phyloP scores from a whole-genome alignment of 2,888 invertebrate genomes.

The Lycocerus yunnanus region DNA sequence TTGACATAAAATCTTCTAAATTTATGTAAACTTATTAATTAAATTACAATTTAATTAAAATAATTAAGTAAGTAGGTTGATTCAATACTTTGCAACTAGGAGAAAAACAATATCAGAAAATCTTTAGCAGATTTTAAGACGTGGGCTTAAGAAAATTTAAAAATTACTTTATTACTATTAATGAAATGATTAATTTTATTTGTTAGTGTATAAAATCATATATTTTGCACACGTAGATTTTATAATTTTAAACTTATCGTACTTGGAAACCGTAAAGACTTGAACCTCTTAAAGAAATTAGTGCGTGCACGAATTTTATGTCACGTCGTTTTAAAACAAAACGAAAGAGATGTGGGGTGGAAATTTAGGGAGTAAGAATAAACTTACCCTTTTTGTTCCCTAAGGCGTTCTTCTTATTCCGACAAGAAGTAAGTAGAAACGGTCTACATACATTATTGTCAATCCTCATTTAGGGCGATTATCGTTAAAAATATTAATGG shows the following conservation, averaged over 20 bases:
- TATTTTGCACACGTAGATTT: not conserved
- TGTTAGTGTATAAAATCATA: not conserved
- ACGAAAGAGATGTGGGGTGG: conserved; percentile 51
- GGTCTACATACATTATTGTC: conserved; percentile 56
- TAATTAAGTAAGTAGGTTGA: not conserved
- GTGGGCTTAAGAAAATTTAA: not conserved
- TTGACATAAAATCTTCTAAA: not conserved
- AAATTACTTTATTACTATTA: not conserved
- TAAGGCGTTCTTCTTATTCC: conserved; percentile 33
- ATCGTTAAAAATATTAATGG: conserved; percentile 57
- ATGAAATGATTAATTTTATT: not conserved
- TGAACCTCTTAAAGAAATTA: conserved; percentile 51
- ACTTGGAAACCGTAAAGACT: conserved; percentile 47
- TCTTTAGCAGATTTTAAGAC: not conserved
- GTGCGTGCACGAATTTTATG: conserved; percentile 52
- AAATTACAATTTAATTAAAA: not conserved
- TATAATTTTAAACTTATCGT: conserved; percentile 47
- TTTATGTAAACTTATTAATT: conserved; percentile 1
- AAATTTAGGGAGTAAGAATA: conserved; percentile 28
- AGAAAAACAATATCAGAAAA: not conserved
- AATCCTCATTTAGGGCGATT: conserved; percentile 55
- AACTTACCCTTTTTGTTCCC: conserved; percentile 43
- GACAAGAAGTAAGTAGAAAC: conserved; percentile 42
- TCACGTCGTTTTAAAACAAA: conserved; percentile 52
- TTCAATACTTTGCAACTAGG: not conserved